Conservation (phyloP, 64 coral and sea anemone species). For the Hydrozoanthus tunicans region DNA sequence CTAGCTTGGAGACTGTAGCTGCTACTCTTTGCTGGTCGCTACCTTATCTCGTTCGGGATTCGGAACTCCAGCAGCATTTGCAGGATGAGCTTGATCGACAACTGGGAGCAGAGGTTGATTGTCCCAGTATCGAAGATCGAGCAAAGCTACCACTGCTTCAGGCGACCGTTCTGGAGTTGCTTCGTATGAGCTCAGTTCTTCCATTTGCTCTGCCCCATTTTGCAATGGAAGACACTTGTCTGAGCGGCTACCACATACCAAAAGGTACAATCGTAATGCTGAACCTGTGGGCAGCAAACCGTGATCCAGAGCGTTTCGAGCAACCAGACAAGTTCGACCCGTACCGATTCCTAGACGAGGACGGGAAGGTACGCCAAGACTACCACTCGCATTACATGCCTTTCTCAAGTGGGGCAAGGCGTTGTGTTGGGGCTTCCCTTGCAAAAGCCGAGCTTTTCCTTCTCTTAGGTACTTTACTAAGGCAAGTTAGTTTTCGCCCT, state of each 20-base stretch:
- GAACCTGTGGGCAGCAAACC: constrained; percentile 82
- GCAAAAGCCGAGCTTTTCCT: constrained; percentile 80
- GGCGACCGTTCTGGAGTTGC: constrained; percentile 70
- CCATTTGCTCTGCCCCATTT: constrained; percentile 80
- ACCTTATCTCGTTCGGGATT: constrained; percentile 58
- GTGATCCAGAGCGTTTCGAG: constrained; percentile 61
- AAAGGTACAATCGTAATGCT: constrained; percentile 72
- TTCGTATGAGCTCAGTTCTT: constrained; percentile 53
- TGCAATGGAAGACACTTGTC: constrained; percentile 57
- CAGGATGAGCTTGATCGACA: constrained; percentile 64
- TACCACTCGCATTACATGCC: constrained; percentile 56
- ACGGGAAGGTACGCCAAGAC: constrained; percentile 25
- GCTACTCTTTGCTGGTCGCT: constrained; percentile 67
- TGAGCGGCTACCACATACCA: constrained; percentile 72
- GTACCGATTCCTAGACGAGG: constrained; percentile 70
- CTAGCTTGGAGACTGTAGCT: constrained; percentile 74
- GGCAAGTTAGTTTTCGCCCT: constrained; percentile 9
- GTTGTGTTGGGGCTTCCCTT: constrained; percentile 61
- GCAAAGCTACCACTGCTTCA: constrained; percentile 67
- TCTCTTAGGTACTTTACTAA: constrained; percentile 28
- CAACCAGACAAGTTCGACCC: constrained; percentile 73
- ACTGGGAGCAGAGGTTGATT: constrained; percentile 44
- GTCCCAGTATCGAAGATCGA: constrained; percentile 65
- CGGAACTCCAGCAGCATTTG: constrained; percentile 29
- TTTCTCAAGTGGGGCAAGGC: constrained; percentile 73